A percentile compares a stretch with the other conserved stretches of the same genome.
These are phyloP conservation scores for Pseudomugil gertrudae DNA, from an alignment of 2,797 vertebrate species.

Conservation along the genomic window DNA sequence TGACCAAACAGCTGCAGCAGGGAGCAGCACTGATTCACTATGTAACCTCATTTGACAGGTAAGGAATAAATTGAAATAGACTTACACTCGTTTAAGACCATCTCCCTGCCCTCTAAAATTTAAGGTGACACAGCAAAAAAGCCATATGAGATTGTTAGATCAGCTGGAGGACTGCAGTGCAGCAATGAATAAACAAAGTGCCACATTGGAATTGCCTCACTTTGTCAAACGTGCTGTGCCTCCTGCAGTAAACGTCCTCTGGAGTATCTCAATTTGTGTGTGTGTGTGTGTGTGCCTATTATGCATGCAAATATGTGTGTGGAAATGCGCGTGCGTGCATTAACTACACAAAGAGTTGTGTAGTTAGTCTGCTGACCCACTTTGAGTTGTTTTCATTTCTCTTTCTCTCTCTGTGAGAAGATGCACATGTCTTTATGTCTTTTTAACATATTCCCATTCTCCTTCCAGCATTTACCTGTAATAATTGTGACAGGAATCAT, in stretches of 20 bases:
- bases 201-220: constrained; percentile 34
- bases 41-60: constrained; percentile 45
- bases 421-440: constrained; percentile 28
- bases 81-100: constrained; percentile 31
- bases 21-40: constrained; percentile 16
- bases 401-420: constrained; percentile 53
- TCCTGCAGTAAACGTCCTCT: constrained; percentile 44
- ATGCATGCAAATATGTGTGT: constrained; percentile 13
- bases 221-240: constrained; percentile 40
- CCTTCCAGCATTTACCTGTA: constrained; percentile 65
- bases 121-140: constrained; percentile 15
- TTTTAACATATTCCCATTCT: constrained; percentile 32
- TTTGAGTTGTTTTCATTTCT: constrained; percentile 65
- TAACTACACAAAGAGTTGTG: constrained; percentile 43
- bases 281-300: constrained; percentile 14
- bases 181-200: constrained; percentile 49
- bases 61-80: constrained; percentile 44
- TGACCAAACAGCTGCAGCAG: constrained; percentile 42
- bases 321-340: constrained; percentile 1
- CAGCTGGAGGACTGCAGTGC: constrained; percentile 38
- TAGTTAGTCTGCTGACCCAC: constrained; percentile 66
- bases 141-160: constrained; percentile 20
- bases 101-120: constrained; percentile 34
- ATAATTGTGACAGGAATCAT: constrained; percentile 70
- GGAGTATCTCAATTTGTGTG: constrained; percentile 32